Base-by-base conservation (phyloP, 2,888 invertebrate genomes). In the Drosophila acutilabella region DNA sequence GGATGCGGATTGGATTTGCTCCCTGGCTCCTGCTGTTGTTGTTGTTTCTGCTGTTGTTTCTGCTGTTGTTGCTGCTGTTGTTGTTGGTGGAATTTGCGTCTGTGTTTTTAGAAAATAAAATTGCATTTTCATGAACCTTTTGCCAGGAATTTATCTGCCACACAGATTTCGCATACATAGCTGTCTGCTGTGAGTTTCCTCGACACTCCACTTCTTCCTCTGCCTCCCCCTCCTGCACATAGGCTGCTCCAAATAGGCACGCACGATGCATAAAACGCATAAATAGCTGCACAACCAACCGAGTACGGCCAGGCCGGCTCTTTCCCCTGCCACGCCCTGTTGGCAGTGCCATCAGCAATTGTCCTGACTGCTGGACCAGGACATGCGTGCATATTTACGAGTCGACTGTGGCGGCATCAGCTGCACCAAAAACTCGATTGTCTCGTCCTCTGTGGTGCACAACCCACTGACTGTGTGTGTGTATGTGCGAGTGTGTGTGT, bases 71-170 rank as follows among this genome's bases (percentile, higher is more conserved):
- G 71, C 53, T 62, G 51, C 26, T 53, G 50, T n/a, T 42, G 50
- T 20, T n/a, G 30, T 14, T 65, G 50, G 33, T 44, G 75, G 66
- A 73, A 73, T 71, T 80, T 79, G 72, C 74, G 82, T 84, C 66
- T 81, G 71, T 87, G 82, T 87, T 85, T 75, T 89, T 89, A 80
- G 78, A 83, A 91, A 90, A 89, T 91, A 89, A 91, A 90, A 91
- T 91, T 91, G 91, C 90, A 90, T 91, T 91, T 91, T 91, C 90
- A 91, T 91, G 90, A 90, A 91, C 91, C 89, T 81, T 86, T 83
- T 74, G 80, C 75, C 81, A 64, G 76, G 72, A 86, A 86, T 86
- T 86, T 86, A 86, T 85, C 88, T 88, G 88, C 67, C 71, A 79
- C 84, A 86, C 81, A 90, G 89, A 90, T 90, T 90, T 89, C 64